A percentile compares a stretch with the other conserved stretches of the same genome.
Evolutionary conservation across 1,140 invertebrate species (phyloP).

Genomic region (Philopotamus ludificatus): DNA sequence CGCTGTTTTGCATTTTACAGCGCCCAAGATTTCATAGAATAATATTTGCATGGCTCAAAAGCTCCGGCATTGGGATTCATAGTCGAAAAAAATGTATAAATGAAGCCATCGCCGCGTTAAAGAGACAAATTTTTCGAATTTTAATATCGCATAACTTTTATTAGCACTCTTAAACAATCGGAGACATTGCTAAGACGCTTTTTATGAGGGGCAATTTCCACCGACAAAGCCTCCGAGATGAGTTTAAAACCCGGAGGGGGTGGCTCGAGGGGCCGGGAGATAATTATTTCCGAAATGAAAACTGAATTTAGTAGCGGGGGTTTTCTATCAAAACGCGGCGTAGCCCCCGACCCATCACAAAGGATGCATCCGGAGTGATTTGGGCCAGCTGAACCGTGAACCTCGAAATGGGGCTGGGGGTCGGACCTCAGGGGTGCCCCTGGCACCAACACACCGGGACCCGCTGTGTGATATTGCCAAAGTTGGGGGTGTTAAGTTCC

Average conservation of each 20-base stretch:
- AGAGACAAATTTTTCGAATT: background rate
- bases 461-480: conserved; percentile 6
- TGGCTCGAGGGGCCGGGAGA: background rate
- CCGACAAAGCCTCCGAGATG: conserved; percentile 21
- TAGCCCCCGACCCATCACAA: conserved; percentile 37
- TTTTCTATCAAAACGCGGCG: conserved; percentile 39
- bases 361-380: conserved; percentile 42
- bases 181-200: conserved; percentile 8
- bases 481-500: conserved; percentile 6
- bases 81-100: too few species aligned
- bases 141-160: conserved; percentile 20
- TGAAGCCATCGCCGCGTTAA: background rate
- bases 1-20: conserved; percentile 9
- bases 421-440: conserved; percentile 2
- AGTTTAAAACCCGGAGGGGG: conserved; percentile 8
- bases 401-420: conserved; percentile 13
- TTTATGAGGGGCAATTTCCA: conserved; percentile 19
- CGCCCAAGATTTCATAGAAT: background rate
- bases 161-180: conserved; percentile 19
- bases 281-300: conserved; percentile 43
- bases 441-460: conserved; percentile 1
- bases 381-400: conserved; percentile 35
- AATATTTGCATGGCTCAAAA: background rate
- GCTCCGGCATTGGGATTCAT: too few species aligned
- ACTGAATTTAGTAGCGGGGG: conserved; percentile 32